Conservation (phyloP, 2,113 vertebrate genomes). For the Passerina amoena region DNA sequence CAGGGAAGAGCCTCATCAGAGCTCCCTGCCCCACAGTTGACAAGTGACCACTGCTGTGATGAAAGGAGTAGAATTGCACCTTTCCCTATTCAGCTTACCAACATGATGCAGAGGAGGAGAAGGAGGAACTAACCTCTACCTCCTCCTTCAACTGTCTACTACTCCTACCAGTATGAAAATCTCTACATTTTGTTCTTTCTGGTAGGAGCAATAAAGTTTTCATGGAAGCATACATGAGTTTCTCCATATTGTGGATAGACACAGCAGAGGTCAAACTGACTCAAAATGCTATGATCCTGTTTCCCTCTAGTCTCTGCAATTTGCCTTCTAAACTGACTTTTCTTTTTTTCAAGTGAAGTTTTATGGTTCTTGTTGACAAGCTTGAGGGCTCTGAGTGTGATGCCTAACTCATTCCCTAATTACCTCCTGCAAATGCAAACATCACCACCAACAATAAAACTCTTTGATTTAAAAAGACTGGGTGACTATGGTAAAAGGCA, state of each 20-base stretch:
- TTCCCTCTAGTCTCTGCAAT: neutral
- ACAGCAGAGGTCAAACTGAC: neutral
- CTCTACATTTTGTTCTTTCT: neutral
- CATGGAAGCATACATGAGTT: neutral
- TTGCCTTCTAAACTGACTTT: neutral
- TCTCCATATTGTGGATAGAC: neutral
- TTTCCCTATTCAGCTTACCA: neutral
- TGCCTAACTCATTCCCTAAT: constrained; percentile 45
- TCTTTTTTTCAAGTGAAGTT: neutral
- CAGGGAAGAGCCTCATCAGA: neutral
- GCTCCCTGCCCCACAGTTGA: neutral
- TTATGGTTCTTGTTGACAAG: constrained; percentile 40
- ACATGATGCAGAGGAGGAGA: neutral
- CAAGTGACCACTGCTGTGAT: neutral
- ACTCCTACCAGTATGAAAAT: neutral
- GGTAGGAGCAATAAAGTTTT: neutral
- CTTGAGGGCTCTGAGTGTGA: constrained; percentile 4
- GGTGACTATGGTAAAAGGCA: constrained; percentile 49
- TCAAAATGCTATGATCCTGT: neutral
- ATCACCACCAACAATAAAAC: constrained; percentile 51
- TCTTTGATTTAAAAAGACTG: constrained; percentile 65
- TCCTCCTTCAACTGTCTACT: neutral
- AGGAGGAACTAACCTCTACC: neutral
- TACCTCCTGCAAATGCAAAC: constrained; percentile 59
- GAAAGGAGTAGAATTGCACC: neutral